These are phyloP conservation scores for Acleris literana DNA, from an alignment of 2,888 invertebrate species.

Conservation along the genomic window DNA sequence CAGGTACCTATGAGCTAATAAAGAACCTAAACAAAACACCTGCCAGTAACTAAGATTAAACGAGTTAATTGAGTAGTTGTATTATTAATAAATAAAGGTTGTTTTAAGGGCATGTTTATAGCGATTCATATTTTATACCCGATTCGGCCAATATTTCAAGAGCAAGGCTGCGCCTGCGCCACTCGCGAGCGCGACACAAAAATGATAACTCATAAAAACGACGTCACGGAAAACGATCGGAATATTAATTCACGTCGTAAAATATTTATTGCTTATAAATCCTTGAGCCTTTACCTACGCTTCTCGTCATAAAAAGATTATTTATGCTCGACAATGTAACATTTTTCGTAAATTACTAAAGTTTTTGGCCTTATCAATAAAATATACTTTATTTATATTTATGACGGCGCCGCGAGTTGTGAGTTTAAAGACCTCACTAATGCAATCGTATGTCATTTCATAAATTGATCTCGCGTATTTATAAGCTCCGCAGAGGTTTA, in stretches of 20 bases:
- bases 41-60: slow-evolving; percentile 45
- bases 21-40: not conserved
- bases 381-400: slow-evolving; percentile 78
- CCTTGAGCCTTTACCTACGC: slow-evolving; percentile 83
- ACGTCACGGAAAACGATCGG: slow-evolving; percentile 83
- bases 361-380: slow-evolving; percentile 77
- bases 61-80: slow-evolving; percentile 67
- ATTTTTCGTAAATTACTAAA: slow-evolving; percentile 80
- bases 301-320: slow-evolving; percentile 83
- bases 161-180: slow-evolving; percentile 52
- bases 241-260: slow-evolving; percentile 84
- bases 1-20: not conserved
- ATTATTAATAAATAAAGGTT: slow-evolving; percentile 65
- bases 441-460: slow-evolving; percentile 48
- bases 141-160: slow-evolving; percentile 72
- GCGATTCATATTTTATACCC: slow-evolving; percentile 72
- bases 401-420: slow-evolving; percentile 68
- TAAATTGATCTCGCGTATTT: slow-evolving; percentile 55
- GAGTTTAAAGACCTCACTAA: slow-evolving; percentile 54
- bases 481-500: slow-evolving; percentile 24
- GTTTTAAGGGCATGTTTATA: slow-evolving; percentile 75
- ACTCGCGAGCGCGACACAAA: slow-evolving; percentile 72
- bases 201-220: slow-evolving; percentile 83
- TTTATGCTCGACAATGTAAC: slow-evolving; percentile 82
- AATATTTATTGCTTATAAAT: slow-evolving; percentile 84